Base-by-base conservation (phyloP, 2,797 vertebrate genomes). In the Ctenopoma kingsleyae region DNA sequence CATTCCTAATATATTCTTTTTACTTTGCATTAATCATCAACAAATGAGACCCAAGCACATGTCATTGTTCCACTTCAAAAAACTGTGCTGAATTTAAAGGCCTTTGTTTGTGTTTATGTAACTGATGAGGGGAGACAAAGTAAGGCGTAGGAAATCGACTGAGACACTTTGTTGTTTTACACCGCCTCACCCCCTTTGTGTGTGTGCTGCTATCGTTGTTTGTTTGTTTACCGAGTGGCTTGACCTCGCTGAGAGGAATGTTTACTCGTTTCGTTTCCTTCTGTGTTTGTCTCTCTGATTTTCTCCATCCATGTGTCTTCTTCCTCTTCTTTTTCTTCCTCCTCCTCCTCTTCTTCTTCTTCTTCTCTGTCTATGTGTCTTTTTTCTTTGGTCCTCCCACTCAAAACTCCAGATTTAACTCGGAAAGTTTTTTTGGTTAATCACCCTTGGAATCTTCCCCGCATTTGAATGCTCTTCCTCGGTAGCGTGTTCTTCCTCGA, bases 91-190 rank as follows among this genome's bases (percentile, higher is more conserved):
- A 67, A 91, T 91, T 91, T 89, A 88, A 89, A 87, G 85, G 86
- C 88, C 87, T 88, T 81, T 92, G 90, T 90, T 91, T 89, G 90
- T 90, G 88, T 92, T 92, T 89, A 90, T 81, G 80, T 91, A 90
- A 87, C 84, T 87, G 85, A 85, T 80, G 90, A 87, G 78, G 83
- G 89, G 87, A 91, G 87, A 90, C 91, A 91, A 89, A 92, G 88
- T 88, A 87, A 90, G 87, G 91, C 87, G 86, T 87, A 86, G 91
- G 78, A 90, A 87, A 87, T 87, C 86, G 87, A 88, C 87, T 78
- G 79, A 88, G 88, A 83, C 79, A 87, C 89, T 89, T 91, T 94
- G 90, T 92, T 89, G 91, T 92, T 82, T 72, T 81, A 84, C 83
- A 88, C 87, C 68, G 80, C 80, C 85, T 87, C 87, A 80, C 80